Conservation (phyloP, 1,140 invertebrate genomes). For the Diuraphis noxia region DNA sequence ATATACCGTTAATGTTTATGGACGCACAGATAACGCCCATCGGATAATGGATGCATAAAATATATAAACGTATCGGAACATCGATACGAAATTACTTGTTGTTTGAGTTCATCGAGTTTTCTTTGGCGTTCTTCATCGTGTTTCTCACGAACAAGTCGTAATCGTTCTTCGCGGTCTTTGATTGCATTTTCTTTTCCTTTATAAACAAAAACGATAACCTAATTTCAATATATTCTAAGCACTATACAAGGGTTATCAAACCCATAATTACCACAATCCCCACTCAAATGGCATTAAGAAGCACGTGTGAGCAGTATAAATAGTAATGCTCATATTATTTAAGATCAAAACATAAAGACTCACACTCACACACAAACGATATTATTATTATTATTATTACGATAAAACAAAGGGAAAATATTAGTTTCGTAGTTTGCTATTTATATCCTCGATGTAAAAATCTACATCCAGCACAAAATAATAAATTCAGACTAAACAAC, state of each 20-base stretch:
- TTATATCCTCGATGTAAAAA: not conserved
- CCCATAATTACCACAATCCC: not conserved
- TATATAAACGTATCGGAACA: not conserved
- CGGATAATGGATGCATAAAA: not conserved
- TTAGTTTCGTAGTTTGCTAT: not conserved
- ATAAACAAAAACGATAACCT: not conserved
- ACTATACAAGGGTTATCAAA: not conserved
- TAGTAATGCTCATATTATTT: slow-evolving; percentile 8
- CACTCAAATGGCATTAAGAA: slow-evolving; percentile 5
- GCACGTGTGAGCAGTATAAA: not conserved
- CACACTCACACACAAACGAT: slow-evolving; percentile 17
- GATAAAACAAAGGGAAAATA: not conserved
- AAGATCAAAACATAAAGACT: not conserved
- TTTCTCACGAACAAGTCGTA: slow-evolving; percentile 67
- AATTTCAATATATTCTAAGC: not conserved
- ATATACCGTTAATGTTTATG: not conserved
- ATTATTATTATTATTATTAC: slow-evolving; percentile 18
- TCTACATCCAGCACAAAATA: not conserved
- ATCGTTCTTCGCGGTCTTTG: slow-evolving; percentile 61
- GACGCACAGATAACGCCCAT: not conserved
- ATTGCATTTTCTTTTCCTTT: slow-evolving; percentile 51
- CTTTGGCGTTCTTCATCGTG: slow-evolving; percentile 84
- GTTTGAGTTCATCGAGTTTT: slow-evolving; percentile 82
- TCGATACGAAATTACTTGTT: slow-evolving; percentile 64
- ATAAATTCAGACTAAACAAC: not conserved